phyloP scores from a whole-genome alignment of 2,888 invertebrate species.

The Himalopsyche japonica region DNA sequence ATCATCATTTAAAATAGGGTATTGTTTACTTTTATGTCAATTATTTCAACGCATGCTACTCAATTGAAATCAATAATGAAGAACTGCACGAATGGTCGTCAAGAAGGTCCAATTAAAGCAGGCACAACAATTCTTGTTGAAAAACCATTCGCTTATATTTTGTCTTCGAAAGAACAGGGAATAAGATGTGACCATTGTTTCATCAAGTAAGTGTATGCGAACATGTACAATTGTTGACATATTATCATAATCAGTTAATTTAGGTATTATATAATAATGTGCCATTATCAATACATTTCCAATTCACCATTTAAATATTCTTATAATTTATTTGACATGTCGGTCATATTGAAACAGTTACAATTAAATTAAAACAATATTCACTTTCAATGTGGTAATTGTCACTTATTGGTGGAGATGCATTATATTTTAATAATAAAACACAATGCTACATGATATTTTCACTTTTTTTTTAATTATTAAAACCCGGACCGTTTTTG shows the following conservation, averaged over 20 bases:
- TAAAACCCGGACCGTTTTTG: too few relatives aligned
- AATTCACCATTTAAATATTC: too few relatives aligned
- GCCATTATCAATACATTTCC: not conserved
- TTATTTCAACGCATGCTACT: not conserved
- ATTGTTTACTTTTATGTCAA: not conserved
- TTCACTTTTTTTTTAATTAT: too few relatives aligned
- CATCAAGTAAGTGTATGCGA: conserved; percentile 60
- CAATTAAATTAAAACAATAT: too few relatives aligned
- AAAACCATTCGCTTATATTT: conserved; percentile 74
- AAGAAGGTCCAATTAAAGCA: conserved; percentile 52
- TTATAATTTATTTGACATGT: too few relatives aligned
- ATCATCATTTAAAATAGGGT: not conserved
- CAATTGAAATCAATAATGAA: not conserved
- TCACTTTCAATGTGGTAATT: too few relatives aligned
- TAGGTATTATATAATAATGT: not conserved
- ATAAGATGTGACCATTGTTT: conserved; percentile 79
- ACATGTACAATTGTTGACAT: not conserved
- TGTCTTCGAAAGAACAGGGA: conserved; percentile 71
- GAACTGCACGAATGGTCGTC: not conserved
- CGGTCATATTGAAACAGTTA: too few relatives aligned
- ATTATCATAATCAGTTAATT: not conserved
- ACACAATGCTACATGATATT: too few relatives aligned
- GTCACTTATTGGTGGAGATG: too few relatives aligned
- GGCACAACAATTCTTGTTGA: conserved; percentile 72
- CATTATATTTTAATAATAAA: too few relatives aligned